A percentile compares a stretch with the other conserved stretches of the same genome.
phyloP scores from a whole-genome alignment of 2,888 invertebrate genomes.

The Philereme vetulata region DNA sequence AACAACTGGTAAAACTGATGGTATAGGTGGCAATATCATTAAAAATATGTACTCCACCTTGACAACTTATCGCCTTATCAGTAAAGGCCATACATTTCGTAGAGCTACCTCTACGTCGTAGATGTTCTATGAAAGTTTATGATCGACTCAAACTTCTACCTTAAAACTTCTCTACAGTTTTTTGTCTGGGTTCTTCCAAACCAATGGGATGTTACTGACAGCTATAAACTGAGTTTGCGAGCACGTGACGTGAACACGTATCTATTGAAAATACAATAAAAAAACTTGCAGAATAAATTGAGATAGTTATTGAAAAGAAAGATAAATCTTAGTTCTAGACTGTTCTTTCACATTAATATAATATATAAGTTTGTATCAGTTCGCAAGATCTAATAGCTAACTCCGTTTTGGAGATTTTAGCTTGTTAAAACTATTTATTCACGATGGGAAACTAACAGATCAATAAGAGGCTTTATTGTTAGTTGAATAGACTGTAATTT shows the following conservation, averaged over 20 bases:
- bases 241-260: constrained; percentile 34
- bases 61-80: too few relatives aligned
- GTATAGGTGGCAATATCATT: too few relatives aligned
- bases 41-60: too few relatives aligned
- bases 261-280: background rate
- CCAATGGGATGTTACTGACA: constrained; percentile 33
- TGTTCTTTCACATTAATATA: background rate
- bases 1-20: too few relatives aligned
- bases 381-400: too few relatives aligned
- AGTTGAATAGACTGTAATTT: too few relatives aligned
- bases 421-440: too few relatives aligned
- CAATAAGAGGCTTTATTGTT: too few relatives aligned
- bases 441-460: too few relatives aligned
- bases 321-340: background rate
- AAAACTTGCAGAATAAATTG: background rate
- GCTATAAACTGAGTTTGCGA: constrained; percentile 33
- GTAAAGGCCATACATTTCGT: background rate
- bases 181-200: constrained; percentile 21
- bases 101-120: background rate
- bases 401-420: too few relatives aligned
- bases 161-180: constrained; percentile 1
- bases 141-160: background rate
- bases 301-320: background rate
- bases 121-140: background rate
- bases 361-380: background rate